A percentile compares a stretch with the other conserved stretches of the same genome.
phyloP scores from a whole-genome alignment of 1,140 invertebrate genomes.

The Bombus pascuorum region DNA sequence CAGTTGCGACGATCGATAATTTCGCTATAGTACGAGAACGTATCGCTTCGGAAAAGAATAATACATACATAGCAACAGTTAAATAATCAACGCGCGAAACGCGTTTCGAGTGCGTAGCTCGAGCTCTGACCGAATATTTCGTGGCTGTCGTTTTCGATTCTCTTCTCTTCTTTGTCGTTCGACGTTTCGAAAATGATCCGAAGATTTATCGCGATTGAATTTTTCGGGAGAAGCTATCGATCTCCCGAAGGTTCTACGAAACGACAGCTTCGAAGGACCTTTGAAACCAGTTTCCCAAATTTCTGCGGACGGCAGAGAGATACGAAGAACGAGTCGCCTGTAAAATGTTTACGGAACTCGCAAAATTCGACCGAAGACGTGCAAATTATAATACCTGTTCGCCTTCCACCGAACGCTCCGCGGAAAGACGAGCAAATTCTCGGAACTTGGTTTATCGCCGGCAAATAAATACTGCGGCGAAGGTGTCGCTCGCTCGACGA shows the following conservation, averaged over 20 bases:
- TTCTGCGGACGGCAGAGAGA: slow-evolving; percentile 41
- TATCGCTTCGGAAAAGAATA: background rate
- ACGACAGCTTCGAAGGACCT: slow-evolving; percentile 54
- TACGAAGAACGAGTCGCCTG: slow-evolving; percentile 52
- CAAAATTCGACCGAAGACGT: slow-evolving; percentile 55
- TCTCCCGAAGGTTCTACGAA: slow-evolving; percentile 57
- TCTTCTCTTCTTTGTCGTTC: background rate
- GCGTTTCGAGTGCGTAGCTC: background rate
- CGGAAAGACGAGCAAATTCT: background rate
- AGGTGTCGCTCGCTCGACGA: background rate
- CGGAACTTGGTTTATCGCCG: background rate
- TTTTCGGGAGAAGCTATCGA: slow-evolving; percentile 59
- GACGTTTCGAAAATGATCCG: slow-evolving; percentile 40
- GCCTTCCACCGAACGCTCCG: slow-evolving; percentile 1
- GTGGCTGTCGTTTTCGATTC: slow-evolving; percentile 30
- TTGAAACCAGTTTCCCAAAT: slow-evolving; percentile 68
- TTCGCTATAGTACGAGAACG: too few relatives aligned
- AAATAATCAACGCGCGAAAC: background rate
- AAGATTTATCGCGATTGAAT: slow-evolving; percentile 59
- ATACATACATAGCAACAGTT: background rate
- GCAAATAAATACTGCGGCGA: background rate
- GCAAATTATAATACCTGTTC: slow-evolving; percentile 58
- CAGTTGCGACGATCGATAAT: too few relatives aligned
- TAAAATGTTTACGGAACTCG: slow-evolving; percentile 45
- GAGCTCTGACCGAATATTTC: slow-evolving; percentile 10